Conservation (phyloP, 2,113 vertebrate species). For the Passer montanus region DNA sequence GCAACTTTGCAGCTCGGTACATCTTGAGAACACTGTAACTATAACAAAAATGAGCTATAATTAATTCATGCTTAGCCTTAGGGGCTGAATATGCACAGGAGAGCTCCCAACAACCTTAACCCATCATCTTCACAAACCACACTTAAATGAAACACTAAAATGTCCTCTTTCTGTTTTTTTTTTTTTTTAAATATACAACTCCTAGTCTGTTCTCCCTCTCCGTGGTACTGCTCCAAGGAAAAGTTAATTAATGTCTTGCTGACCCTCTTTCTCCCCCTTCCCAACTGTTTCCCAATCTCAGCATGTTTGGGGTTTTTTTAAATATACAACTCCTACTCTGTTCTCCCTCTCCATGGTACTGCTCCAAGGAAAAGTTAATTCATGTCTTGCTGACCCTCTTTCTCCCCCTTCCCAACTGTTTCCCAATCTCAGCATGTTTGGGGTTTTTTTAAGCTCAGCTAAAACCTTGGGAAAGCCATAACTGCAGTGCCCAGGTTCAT, state of each 20-base stretch:
- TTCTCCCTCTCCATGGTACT: not conserved
- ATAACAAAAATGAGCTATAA: not conserved
- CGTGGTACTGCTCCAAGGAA: not conserved
- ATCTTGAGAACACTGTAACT: not conserved
- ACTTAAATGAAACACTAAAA: not conserved
- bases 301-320: not conserved
- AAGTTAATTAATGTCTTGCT: not conserved
- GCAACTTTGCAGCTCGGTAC: not conserved
- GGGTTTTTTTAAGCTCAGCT: constrained; percentile 2
- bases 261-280: not conserved
- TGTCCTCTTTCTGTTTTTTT: not conserved
- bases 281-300: not conserved
- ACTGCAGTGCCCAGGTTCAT: not conserved
- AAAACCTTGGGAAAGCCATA: not conserved
- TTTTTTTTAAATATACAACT: not conserved
- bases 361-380: constrained; percentile 24
- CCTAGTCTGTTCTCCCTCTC: not conserved
- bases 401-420: not conserved
- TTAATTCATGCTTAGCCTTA: constrained; percentile 27
- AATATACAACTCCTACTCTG: not conserved
- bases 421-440: not conserved
- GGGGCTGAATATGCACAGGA: not conserved
- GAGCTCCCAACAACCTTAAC: not conserved
- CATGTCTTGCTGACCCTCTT: not conserved
- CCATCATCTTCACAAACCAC: not conserved